Conservation (phyloP, 2,113 vertebrate genomes). For the Melanerpes aurifrons region DNA sequence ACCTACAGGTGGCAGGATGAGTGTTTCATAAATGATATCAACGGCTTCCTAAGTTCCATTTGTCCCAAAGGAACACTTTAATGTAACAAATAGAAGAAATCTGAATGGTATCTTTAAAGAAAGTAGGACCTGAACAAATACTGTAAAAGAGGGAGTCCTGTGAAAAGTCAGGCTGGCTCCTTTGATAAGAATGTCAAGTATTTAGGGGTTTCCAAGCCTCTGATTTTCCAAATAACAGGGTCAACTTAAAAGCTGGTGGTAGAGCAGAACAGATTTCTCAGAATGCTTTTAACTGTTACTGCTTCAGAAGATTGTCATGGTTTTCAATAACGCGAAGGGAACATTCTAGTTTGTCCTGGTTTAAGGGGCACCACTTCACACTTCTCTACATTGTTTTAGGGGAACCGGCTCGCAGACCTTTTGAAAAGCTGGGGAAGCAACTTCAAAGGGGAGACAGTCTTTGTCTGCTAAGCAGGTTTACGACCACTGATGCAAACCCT, state of each 20-base stretch:
- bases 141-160: constrained; percentile 40
- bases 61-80: neutral
- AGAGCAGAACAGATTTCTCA: constrained; percentile 76
- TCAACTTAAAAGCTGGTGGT: constrained; percentile 68
- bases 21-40: neutral
- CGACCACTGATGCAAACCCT: constrained; percentile 78
- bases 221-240: constrained; percentile 66
- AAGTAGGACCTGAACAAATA: constrained; percentile 34
- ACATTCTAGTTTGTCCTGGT: constrained; percentile 78
- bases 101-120: constrained; percentile 3
- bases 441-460: constrained; percentile 79
- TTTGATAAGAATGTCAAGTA: constrained; percentile 69
- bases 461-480: constrained; percentile 82
- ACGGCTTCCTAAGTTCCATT: neutral
- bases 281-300: constrained; percentile 75
- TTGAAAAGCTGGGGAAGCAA: constrained; percentile 76
- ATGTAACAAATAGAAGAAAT: neutral
- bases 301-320: constrained; percentile 76
- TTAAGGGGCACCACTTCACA: constrained; percentile 77
- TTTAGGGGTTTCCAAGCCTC: constrained; percentile 64
- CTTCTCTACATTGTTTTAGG: constrained; percentile 66
- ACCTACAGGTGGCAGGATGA: neutral
- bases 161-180: constrained; percentile 60
- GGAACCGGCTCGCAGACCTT: constrained; percentile 65
- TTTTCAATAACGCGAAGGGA: constrained; percentile 74